Evolutionary conservation across 2,888 invertebrate genomes (phyloP), one percentile per base, ranked within the genome.

Genomic region (Sinelater perroti): DNA sequence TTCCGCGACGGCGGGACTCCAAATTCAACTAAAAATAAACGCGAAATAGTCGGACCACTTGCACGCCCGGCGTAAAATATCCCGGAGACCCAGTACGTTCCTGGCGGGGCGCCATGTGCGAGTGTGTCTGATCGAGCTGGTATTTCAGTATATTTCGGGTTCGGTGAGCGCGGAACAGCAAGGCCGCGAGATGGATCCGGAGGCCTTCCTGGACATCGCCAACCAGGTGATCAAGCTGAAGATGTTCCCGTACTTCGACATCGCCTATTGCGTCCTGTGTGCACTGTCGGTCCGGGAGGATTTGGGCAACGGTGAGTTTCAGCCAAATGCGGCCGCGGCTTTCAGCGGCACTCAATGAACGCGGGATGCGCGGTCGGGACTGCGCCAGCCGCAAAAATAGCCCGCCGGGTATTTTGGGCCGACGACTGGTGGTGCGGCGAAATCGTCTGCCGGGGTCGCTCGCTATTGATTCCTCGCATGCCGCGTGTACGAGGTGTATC

Each of bases 241-340:
- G 85, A 98, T 99, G 97, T 99, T 92, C 78, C 99, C 99, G 51
- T 98, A 97, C 83, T 99, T 99, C 81, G 98, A 99, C 79, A 90
- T 97, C 73, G 97, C 97, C 69, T 97, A 99, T 82, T 95, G 94
- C 80, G 86, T 95, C 72, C 83, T 97, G 70, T 95, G 95, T 82
- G 95, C 97, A 75, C 83, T 97, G 71, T 91, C 93, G 72, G 96
- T 97, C 67, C 86, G 96, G 74, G 97, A 98, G 79, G 97, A 98
- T 83, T 85, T 96, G 75, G 94, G 94, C 72, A 83, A 89, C 77
- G 95, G 95, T 91, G 82, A 85, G 87, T 81, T 10, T 44, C 10
- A 11, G 14, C 13, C 11, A 20, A 21, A 26, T 16, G 11, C 30
- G 7, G 30, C 11, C 11, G 11, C 20, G 5, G 21, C 21, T 40